These are phyloP conservation scores for Ictalurus punctatus DNA, from an alignment of 2,113 vertebrate genomes.

Conservation along the genomic window DNA sequence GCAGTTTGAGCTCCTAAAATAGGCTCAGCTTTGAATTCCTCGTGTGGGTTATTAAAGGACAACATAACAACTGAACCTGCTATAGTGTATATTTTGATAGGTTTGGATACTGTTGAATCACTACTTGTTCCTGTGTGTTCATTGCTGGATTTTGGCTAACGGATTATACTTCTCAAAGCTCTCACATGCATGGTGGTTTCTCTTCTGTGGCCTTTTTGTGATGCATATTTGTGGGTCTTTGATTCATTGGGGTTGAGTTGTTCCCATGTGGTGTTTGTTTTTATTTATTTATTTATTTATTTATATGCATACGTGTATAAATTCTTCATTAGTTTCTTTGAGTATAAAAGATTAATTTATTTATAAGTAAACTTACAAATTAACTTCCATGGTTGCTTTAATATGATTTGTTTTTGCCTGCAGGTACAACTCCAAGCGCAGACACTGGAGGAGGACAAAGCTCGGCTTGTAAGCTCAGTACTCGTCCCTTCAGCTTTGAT, in stretches of 20 bases:
- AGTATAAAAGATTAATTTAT: neutral
- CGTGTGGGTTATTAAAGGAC: neutral
- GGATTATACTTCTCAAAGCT: no score
- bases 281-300: neutral
- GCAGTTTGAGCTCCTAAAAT: neutral
- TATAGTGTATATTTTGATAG: neutral
- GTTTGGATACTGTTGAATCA: neutral
- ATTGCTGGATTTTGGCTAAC: no score
- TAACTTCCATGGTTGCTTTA: neutral
- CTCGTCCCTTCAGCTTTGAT: slow-evolving; percentile 47
- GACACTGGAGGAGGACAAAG: slow-evolving; percentile 99
- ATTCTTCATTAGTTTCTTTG: neutral
- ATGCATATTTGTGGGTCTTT: neutral
- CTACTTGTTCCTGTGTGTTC: neutral
- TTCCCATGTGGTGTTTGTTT: neutral
- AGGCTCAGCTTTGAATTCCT: neutral
- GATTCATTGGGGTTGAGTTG: neutral
- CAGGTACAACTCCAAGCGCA: slow-evolving; percentile 99
- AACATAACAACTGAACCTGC: neutral
- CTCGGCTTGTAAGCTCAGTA: slow-evolving; percentile 83
- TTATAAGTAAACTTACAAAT: neutral
- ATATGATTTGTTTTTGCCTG: neutral
- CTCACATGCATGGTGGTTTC: no score
- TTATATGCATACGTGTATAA: no score
- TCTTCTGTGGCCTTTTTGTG: neutral